phyloP scores from a whole-genome alignment of 2,888 invertebrate species.

The Idaea straminata region DNA sequence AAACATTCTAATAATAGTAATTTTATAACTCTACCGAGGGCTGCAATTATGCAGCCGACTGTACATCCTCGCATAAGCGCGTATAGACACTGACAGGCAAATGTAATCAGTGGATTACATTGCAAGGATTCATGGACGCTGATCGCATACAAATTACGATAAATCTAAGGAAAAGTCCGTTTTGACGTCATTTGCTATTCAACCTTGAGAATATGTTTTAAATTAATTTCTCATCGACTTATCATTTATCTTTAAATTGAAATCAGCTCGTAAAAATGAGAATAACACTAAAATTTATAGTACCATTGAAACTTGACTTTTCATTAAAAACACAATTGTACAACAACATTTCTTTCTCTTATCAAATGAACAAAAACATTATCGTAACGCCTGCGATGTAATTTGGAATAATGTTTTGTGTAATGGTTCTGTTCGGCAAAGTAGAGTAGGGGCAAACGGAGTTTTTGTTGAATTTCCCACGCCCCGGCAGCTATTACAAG shows the following conservation, averaged over 20 bases:
- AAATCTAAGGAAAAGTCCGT: background rate
- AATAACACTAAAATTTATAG: constrained; percentile 14
- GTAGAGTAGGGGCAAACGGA: constrained; percentile 53
- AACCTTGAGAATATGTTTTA: too few relatives aligned
- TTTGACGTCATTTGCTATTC: background rate
- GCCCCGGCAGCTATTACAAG: constrained; percentile 48
- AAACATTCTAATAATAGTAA: too few relatives aligned
- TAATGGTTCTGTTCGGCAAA: constrained; percentile 61
- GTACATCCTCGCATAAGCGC: background rate
- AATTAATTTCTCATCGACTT: background rate
- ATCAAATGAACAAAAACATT: constrained; percentile 65
- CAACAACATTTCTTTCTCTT: constrained; percentile 55
- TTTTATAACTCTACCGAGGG: too few relatives aligned
- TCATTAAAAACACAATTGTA: constrained; percentile 42
- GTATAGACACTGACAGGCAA: background rate
- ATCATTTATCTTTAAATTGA: background rate
- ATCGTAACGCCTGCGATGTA: constrained; percentile 64
- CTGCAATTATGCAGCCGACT: too few relatives aligned
- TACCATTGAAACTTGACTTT: constrained; percentile 23
- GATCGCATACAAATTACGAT: background rate
- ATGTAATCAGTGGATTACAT: background rate
- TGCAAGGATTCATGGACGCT: background rate
- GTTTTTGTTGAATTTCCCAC: constrained; percentile 56
- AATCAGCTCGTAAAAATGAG: background rate
- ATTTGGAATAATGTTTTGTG: constrained; percentile 72